Base-by-base conservation (phyloP, 64 coral and sea anemone genomes). In the Anthopleura sola region DNA sequence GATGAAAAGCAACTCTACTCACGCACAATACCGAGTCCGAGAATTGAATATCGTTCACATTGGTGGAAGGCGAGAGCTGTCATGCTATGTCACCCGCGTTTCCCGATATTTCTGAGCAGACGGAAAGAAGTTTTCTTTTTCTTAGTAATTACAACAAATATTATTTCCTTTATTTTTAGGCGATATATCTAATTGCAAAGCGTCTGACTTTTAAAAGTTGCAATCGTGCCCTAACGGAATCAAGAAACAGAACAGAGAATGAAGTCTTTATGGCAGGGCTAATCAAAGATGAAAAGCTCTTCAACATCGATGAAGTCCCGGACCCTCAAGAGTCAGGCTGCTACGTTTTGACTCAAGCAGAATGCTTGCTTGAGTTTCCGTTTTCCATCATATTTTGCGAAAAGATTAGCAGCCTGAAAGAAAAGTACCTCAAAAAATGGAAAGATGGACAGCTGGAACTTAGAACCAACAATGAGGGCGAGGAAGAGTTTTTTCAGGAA, bases 101-200 rank as follows among this genome's bases (percentile, higher is more conserved):
- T 44, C 40, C 40, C 40, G 9, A 44, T 44, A 26, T 66, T 29
- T 66, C 10, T 66, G 60, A 9, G 3, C 24, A 66, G 1, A 4
- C 1, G 20, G 7, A 23, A 28, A 66, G 10, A 66, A 0, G 3
- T 29, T 26, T 66, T 66, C 7, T n/a, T n/a, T 24, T 5, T 62
- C n/a, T n/a, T 24, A 64, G 21, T 26, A 64, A 64, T 64, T 32
- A 3, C n/a, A 71, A 3, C 66, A 71, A n/a, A n/a, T n/a, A 12
- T 17, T 71, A 34, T 32, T 14, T 32, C 13, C 34, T 62, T 48
- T 24, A 44, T 23, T 79, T 7, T 17, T 48, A 79, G 76, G 76
- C 37, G 5, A 79, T 79, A 46, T 79, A 92, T 89, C 91, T 95
- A 88, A 58, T 89, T 95, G 90, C 86, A 92, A 54, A 95, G 60